Evolutionary conservation across 1,140 invertebrate genomes (phyloP).

Genomic region (Diabrotica virgifera): DNA sequence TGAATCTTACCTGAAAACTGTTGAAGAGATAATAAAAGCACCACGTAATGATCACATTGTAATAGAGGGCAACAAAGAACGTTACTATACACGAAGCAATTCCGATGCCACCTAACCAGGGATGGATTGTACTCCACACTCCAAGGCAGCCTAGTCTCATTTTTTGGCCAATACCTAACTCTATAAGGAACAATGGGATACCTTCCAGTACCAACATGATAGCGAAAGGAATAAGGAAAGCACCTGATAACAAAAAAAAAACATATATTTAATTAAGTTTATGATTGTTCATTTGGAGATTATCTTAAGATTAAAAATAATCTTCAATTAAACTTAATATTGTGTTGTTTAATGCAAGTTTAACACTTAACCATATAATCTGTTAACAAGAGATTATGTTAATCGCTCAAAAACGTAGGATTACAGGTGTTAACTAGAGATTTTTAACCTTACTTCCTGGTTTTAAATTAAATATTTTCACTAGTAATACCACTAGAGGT

Average conservation of each 20-base stretch:
- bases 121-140: conserved; percentile 92
- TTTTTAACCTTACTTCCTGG: too few species aligned
- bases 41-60: conserved; percentile 99
- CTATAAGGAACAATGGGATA: conserved; percentile 89
- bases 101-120: conserved; percentile 86
- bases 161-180: conserved; percentile 89
- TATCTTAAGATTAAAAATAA: too few species aligned
- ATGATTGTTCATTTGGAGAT: too few species aligned
- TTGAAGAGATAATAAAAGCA: conserved; percentile 95
- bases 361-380: too few species aligned
- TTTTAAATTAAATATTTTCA: too few species aligned
- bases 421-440: too few species aligned
- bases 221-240: conserved; percentile 95
- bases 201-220: conserved; percentile 92
- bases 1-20: conserved; percentile 71
- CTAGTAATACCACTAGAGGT: too few species aligned
- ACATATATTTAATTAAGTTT: too few species aligned
- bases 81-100: conserved; percentile 90
- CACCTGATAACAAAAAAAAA: conserved; percentile 63
- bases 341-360: too few species aligned
- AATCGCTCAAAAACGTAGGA: too few species aligned
- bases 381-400: too few species aligned
- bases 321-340: too few species aligned
- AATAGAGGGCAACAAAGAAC: conserved; percentile 90
- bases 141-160: conserved; percentile 86